Base-by-base conservation (phyloP, 2,888 invertebrate species). In the Caenorhabditis afra region DNA sequence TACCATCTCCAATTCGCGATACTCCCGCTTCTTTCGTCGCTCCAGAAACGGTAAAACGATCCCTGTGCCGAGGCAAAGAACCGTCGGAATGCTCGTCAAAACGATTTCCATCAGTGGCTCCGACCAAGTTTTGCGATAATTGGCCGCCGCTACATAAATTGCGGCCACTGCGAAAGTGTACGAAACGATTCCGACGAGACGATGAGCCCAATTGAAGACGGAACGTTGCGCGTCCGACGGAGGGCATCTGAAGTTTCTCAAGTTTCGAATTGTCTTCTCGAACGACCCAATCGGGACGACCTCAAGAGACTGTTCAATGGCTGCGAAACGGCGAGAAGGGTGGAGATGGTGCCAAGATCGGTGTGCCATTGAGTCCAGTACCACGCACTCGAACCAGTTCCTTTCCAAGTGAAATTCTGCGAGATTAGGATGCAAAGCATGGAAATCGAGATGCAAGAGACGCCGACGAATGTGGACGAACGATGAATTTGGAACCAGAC, bases 401-500 rank as follows among this genome's bases (percentile, higher is more conserved):
- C 81, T 20, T 65, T 76, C 83, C 82, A 82, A 4, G 39, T 59
- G 53, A 67, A 82, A 12, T 67, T 58, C 8, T 62, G 67, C 11
- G 79, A 67, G 3, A 83, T 41, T 12, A 79, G 61, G 11, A 83
- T 73, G 23, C 73, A 67, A 11, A 81, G 41, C 39, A 83, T 71
- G 12, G 81, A 81, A 39, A 50, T 39, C 11, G 35, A 50, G 52
- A 83, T 79, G 39, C 79, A 76, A 11, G 59, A 62, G 14, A 81
- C 70, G 0, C 73, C 81, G 7, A 83, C 14, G 10, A 79, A 67
- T 41, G 75, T 83, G 37, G 76, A 70, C 11, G 70, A 64, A 4
- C 81, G 58, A 29, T 83, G 83, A 16, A 82, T 44, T 67, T 81
- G 64, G 12, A 81, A 83, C 83, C 83, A 83, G 16, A 81, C 47